Evolutionary conservation across 2,113 vertebrate genomes (phyloP).

Genomic region (Diphyllodes magnificus): DNA sequence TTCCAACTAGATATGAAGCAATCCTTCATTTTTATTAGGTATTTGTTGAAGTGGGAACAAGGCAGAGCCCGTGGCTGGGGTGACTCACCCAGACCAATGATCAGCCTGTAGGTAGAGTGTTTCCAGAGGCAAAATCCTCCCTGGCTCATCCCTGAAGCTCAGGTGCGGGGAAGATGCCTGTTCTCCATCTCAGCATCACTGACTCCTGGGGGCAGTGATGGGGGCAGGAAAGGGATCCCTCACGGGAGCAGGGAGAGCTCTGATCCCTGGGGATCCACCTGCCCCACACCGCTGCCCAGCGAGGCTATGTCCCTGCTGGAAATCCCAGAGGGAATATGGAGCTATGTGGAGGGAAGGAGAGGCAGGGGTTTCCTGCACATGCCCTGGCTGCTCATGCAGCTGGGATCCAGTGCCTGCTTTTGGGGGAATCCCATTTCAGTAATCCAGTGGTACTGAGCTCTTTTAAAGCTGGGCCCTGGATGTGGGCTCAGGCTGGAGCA

Average conservation of each 20-base stretch:
- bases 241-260: background rate
- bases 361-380: background rate
- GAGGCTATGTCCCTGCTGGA: background rate
- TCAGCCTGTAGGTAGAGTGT: background rate
- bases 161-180: no score
- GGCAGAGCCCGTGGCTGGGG: background rate
- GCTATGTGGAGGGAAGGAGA: background rate
- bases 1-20: background rate
- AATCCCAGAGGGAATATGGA: background rate
- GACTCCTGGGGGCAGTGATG: background rate
- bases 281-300: background rate
- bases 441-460: background rate
- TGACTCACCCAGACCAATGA: background rate
- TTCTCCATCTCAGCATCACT: background rate
- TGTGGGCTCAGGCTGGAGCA: background rate
- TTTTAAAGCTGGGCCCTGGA: background rate
- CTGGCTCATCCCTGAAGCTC: background rate
- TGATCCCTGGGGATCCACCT: background rate
- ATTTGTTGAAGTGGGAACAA: background rate
- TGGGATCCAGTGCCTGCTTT: background rate
- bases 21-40: background rate
- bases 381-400: no score
- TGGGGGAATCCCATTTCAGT: background rate
- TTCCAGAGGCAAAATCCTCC: background rate
- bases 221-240: background rate